Evolutionary conservation across 2,888 invertebrate species (phyloP), one percentile per base, ranked within the genome.

Genomic region (Sminthurides aquaticus): DNA sequence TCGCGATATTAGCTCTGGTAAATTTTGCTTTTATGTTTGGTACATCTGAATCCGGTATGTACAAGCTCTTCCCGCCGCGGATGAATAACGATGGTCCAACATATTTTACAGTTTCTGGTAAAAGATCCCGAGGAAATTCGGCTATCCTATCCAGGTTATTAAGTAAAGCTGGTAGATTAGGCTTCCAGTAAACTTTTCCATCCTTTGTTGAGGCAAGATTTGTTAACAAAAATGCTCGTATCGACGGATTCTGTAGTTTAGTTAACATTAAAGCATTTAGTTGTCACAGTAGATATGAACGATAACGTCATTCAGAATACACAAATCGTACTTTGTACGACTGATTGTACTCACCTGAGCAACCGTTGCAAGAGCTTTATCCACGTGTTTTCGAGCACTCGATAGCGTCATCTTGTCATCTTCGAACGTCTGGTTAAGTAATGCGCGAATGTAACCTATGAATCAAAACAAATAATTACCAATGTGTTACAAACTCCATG

Each of bases 11-110:
- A 0, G 88, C 87, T 5, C 81, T 78, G 0, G 91, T 89, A 76
- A 93, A 93, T 62, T 88, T 79, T 68, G 84, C 82, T 75, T 82
- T 81, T 64, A 92, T 90, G 65, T 80, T 80, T 3, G 80, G 79
- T 56, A 86, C 81, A 76, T 89, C 87, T 11, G 78, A 76, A 8
- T 68, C 54, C 5, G 66, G 67, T 74, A 96, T 84, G 78, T 88
- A 93, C 78, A 87, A 85, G 1, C 95, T 95, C n/a, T 85, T 81
- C 18, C 81, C 84, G 61, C 96, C 96, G 68, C 87, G 90, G 65
- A 97, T 80, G 78, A 97, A 96, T 3, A 92, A 78, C 0, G 89
- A 87, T 1, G 89, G 88, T 2, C 89, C 89, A 67, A 79, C 77
- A 52, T 52, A 52, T 56, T 57, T 68, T 18, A 20, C 49, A 25